Evolutionary conservation across 2,888 invertebrate species (phyloP), one percentile per base, ranked within the genome.

Genomic region (Athetis lepigone): DNA sequence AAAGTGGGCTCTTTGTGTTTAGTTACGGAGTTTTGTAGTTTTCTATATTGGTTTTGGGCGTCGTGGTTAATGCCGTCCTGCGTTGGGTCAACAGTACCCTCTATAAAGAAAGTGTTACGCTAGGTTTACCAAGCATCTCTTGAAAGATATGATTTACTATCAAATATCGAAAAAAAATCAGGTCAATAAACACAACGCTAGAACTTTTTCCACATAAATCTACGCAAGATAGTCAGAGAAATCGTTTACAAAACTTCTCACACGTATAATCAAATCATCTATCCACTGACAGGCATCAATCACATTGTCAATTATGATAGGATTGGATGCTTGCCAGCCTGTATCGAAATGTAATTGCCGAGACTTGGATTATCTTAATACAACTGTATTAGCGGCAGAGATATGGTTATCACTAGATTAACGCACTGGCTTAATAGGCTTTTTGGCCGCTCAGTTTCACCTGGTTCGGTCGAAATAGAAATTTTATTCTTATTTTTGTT

Each of bases 261-360:
- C 52, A 49, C 37, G 36, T 58, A 51, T 75, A 70, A 78, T 81
- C 70, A 54, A 69, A 79, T 80, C 69, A 69, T 80, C 75, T 52
- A 21, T 16, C 16, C 19, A 75, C 43, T 36, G 71, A 71, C 55
- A 71, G 57, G 16, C 77, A 82, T 82, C 82, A 75, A 76, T 85
- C 83, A 69, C 16, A 47, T 68, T 82, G 85, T 85, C 85, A 84
- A 83, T 85, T 84, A 82, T 79, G 65, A 68, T 64, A 45, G 63
- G 50, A 58, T 73, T 86, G 86, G 86, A 84, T 64, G 69, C 27
- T 65, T 59, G 82, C 85, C 85, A 82, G 47, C 61, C 49, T 67
- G 52, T 51, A 52, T 70, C 70, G 64, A 60, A 74, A 77, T 78
- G 71, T 75, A 73, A 78, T 62, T 80, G 83, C 80, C 78, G 78